Percentiles rank a stretch among this genome's conserved stretches.
Evolutionary conservation across 23 tunicate genomes (phyloP).

Genomic region (Clavelina lepadiformis): DNA sequence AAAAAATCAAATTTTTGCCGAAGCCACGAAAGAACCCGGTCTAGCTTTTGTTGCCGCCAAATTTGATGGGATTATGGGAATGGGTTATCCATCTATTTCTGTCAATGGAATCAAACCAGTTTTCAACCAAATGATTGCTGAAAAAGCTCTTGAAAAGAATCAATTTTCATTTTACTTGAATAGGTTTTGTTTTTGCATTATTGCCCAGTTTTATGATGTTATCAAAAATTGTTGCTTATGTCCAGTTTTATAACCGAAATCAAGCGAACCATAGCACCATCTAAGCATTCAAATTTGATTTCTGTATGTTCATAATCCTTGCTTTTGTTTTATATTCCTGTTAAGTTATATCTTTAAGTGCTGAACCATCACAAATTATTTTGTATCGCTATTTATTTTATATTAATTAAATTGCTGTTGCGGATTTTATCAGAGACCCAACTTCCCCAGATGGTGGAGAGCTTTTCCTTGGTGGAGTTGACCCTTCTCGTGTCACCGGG

Average conservation of each 20-base stretch:
- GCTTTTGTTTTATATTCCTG: too few relatives aligned
- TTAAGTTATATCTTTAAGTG: too few relatives aligned
- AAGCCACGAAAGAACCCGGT: conserved; percentile 90
- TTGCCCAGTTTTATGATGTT: too few relatives aligned
- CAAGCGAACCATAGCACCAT: too few relatives aligned
- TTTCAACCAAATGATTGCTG: conserved; percentile 68
- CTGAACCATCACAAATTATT: too few relatives aligned
- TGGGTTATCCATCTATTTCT: conserved; percentile 69
- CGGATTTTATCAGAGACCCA: conserved; percentile 41
- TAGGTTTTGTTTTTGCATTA: too few relatives aligned
- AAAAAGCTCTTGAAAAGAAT: conserved; percentile 24
- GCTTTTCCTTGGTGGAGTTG: conserved; percentile 72
- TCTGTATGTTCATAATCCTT: too few relatives aligned
- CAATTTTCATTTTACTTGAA: conserved; percentile 80
- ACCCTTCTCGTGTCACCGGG: conserved; percentile 44
- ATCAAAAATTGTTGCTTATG: too few relatives aligned
- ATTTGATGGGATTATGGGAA: conserved; percentile 91
- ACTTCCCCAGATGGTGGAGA: conserved; percentile 62
- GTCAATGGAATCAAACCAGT: conserved; percentile 72
- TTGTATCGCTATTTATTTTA: too few relatives aligned
- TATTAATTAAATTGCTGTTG: too few relatives aligned
- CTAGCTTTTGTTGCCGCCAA: conserved; percentile 74
- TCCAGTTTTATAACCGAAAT: too few relatives aligned
- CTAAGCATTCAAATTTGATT: too few relatives aligned
- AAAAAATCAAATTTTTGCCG: conserved; percentile 77